Evolutionary conservation across 2,888 invertebrate species (phyloP), one percentile per base, ranked within the genome.

Genomic region (Spilarctia lutea): DNA sequence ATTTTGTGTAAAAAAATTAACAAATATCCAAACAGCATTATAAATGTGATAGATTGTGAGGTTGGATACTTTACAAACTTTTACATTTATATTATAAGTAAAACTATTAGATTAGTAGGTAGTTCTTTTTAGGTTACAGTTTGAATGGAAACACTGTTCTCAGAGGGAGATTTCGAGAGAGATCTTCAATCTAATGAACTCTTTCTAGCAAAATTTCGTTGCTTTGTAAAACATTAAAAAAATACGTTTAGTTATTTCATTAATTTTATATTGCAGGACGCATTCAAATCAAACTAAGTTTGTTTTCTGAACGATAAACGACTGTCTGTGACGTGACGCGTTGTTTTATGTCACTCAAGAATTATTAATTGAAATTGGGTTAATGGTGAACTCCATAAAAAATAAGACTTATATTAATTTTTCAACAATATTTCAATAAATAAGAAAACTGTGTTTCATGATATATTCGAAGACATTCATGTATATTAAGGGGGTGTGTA

Each of bases 311-410:
- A 89, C 90, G 89, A 85, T 86, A 74, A 73, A 74, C 65, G 71
- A 81, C 80, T 85, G 82, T 93, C 80, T 85, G 82, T 93, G 93
- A 91, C 92, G 92, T 92, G 93, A 93, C 93, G 93, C 93, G 92
- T 90, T 91, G 89, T 88, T 90, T 88, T 89, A 92, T 92, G 92
- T 93, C 93, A 92, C 76, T 88, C 85, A 77, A 88, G 85, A 87
- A 83, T 86, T 66, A 85, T 83, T 82, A 86, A 81, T 83, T 79
- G 79, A 85, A 88, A 89, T 89, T 87, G 82, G 84, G 81, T 79
- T 85, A 85, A 84, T 87, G 74, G 77, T 82, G 80, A 85, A 81
- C 83, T 79, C 79, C 81, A 65, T 77, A 66, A 72, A 80, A 80
- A 81, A 71, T 78, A 78, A 20, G 70, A 73, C 52, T 68, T 68